Percentiles rank a stretch among this genome's conserved stretches.
phyloP scores from a whole-genome alignment of 2,888 invertebrate genomes.

The Drosophila trichaetosa region DNA sequence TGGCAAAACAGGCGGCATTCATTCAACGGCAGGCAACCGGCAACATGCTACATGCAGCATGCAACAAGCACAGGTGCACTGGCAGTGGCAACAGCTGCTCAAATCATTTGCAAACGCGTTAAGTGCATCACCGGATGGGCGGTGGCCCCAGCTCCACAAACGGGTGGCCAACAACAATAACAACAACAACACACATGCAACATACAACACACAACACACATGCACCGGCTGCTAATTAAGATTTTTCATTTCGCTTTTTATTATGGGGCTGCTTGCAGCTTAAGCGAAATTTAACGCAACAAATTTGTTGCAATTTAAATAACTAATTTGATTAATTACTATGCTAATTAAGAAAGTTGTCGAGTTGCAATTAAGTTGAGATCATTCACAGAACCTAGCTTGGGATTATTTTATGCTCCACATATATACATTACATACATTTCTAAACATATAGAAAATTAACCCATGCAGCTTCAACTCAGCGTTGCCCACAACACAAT shows the following conservation, averaged over 20 bases:
- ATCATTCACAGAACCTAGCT: conserved; percentile 1
- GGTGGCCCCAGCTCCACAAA: conserved; percentile 44
- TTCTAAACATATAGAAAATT: not conserved
- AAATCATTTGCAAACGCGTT: conserved; percentile 77
- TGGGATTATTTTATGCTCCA: too few species aligned
- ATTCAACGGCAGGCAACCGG: conserved; percentile 11
- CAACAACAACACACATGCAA: conserved; percentile 6
- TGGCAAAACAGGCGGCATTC: conserved; percentile 56
- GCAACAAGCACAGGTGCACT: conserved; percentile 53
- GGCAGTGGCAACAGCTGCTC: conserved; percentile 64
- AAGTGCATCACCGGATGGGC: conserved; percentile 75
- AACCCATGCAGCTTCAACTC: not conserved
- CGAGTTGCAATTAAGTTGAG: not conserved
- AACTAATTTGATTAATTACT: conserved; percentile 3
- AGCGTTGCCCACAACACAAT: not conserved
- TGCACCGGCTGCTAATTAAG: conserved; percentile 53
- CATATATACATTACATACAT: not conserved
- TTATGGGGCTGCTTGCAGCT: conserved; percentile 26
- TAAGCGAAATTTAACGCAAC: conserved; percentile 20
- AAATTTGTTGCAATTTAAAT: conserved; percentile 36
- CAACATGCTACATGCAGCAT: conserved; percentile 3
- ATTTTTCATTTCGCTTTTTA: conserved; percentile 56
- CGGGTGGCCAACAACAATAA: conserved; percentile 38
- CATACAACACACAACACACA: conserved; percentile 4
- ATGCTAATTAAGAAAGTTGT: conserved; percentile 17